Conservation (phyloP, 2,797 vertebrate genomes). For the Vipera ursinii region DNA sequence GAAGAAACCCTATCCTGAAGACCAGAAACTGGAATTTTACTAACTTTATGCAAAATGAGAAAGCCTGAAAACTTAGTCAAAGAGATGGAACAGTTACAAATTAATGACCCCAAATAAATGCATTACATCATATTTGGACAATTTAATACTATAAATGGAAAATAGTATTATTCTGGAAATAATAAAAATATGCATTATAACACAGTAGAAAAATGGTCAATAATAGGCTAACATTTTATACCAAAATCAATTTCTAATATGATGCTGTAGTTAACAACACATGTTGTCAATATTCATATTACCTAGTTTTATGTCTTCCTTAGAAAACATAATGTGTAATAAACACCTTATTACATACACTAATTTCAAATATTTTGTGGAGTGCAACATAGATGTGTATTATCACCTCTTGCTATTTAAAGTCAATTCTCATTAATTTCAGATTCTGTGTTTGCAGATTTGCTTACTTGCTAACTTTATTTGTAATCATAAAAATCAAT, state of each 20-base stretch:
- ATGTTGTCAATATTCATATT: not conserved
- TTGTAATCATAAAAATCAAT: not conserved
- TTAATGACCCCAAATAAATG: not conserved
- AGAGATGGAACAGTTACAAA: not conserved
- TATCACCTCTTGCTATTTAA: not conserved
- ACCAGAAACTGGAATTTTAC: not conserved
- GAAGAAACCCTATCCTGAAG: not conserved
- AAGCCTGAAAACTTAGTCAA: not conserved
- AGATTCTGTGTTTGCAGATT: not conserved
- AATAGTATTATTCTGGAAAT: not conserved
- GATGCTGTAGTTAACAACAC: not conserved
- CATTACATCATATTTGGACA: not conserved
- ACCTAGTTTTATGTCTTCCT: not conserved
- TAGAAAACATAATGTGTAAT: not conserved
- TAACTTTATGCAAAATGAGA: not conserved
- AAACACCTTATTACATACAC: not conserved
- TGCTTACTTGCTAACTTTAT: not conserved
- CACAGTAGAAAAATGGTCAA: not conserved
- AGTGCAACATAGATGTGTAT: not conserved
- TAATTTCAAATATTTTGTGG: not conserved
- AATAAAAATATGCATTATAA: not conserved
- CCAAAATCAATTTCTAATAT: not conserved
- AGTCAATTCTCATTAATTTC: not conserved
- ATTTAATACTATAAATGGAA: not conserved
- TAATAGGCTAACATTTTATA: not conserved